Evolutionary conservation across 2,797 vertebrate species (phyloP).

Genomic region (Hydrophis major): DNA sequence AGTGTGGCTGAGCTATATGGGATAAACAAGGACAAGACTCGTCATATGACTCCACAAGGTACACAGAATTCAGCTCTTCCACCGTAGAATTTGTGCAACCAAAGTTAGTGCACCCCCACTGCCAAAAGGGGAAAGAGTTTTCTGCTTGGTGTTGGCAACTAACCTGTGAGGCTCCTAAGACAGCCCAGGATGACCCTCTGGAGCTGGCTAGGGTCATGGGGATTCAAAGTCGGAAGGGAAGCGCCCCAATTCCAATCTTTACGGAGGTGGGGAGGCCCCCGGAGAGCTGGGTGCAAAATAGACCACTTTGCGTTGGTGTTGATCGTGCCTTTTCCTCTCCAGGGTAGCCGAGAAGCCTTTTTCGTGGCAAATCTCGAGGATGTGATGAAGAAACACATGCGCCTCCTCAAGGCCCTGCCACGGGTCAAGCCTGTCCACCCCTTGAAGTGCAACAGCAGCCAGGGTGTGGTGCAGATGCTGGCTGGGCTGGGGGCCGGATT

Average conservation of each 20-base stretch:
- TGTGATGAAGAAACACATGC: constrained; percentile 71
- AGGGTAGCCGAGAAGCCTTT: constrained; percentile 70
- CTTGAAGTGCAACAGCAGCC: constrained; percentile 76
- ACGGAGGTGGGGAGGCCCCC: not conserved
- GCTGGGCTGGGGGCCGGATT: constrained; percentile 76
- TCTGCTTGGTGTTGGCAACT: not conserved
- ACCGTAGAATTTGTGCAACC: not conserved
- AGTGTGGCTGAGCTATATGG: not conserved
- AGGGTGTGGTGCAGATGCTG: constrained; percentile 73
- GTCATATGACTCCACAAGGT: not conserved
- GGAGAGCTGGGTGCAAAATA: not conserved
- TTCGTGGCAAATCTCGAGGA: constrained; percentile 74
- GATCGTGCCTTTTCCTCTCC: constrained; percentile 25
- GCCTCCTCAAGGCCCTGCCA: constrained; percentile 74
- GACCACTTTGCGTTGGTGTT: not conserved
- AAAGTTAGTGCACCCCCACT: not conserved
- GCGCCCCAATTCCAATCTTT: not conserved
- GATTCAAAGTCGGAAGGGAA: not conserved
- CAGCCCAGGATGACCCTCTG: not conserved
- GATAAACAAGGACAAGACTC: not conserved
- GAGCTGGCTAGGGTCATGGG: not conserved
- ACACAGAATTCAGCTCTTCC: not conserved
- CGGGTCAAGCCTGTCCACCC: constrained; percentile 78
- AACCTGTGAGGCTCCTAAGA: not conserved
- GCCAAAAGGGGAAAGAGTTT: not conserved